phyloP scores from a whole-genome alignment of 2,888 invertebrate genomes.

The Orthonevra nobilis region DNA sequence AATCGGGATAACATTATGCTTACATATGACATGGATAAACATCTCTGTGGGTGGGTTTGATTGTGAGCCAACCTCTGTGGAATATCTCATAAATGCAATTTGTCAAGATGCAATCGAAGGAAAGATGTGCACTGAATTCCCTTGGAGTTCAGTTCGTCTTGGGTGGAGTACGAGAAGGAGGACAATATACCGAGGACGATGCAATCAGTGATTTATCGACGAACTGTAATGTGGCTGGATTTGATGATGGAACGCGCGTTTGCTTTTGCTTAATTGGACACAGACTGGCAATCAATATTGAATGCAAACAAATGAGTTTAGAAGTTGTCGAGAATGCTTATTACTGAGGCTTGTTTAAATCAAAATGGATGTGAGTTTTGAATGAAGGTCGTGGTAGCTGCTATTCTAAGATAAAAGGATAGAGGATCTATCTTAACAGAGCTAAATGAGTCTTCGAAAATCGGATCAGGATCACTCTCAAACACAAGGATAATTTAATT shows the following conservation, averaged over 20 bases:
- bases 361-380: no score
- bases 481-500: no score
- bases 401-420: no score
- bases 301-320: neutral
- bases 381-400: no score
- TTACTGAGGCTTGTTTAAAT: no score
- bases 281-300: constrained; percentile 3
- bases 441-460: no score
- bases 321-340: no score
- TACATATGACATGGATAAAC: constrained; percentile 65
- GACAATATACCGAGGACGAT: no score
- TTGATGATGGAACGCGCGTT: constrained; percentile 25
- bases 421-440: no score
- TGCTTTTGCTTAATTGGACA: constrained; percentile 36
- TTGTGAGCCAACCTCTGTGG: neutral
- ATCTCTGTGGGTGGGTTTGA: constrained; percentile 35
- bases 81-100: constrained; percentile 48
- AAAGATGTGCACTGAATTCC: constrained; percentile 38
- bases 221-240: no score
- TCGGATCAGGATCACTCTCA: no score
- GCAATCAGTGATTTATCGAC: constrained; percentile 41
- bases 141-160: constrained; percentile 18
- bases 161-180: no score
- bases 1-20: constrained; percentile 67
- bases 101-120: constrained; percentile 33